phyloP scores from a whole-genome alignment of 2,888 invertebrate species.

The Thelaira solivaga region DNA sequence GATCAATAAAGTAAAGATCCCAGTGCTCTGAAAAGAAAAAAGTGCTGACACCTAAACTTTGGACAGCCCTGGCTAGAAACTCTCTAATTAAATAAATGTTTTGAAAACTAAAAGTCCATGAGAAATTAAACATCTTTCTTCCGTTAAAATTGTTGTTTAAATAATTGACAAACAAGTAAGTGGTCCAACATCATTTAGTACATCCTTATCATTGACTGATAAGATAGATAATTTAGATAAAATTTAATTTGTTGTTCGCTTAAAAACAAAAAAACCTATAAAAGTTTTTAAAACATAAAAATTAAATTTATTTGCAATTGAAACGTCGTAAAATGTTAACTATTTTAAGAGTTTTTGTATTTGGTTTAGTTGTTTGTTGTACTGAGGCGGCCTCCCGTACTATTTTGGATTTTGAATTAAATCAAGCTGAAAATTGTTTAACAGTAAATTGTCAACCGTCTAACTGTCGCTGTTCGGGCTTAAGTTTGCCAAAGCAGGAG shows the following conservation, averaged over 20 bases:
- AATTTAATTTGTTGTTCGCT: not conserved
- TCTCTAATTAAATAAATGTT: too few species aligned
- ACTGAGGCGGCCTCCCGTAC: conserved; percentile 6
- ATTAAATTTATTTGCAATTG: not conserved
- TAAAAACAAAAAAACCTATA: conserved; percentile 20
- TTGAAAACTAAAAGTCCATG: too few species aligned
- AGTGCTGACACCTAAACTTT: too few species aligned
- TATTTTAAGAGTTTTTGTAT: not conserved
- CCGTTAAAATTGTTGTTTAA: not conserved
- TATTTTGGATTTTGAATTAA: conserved; percentile 39
- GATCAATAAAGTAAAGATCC: too few species aligned
- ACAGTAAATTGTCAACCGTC: conserved; percentile 62
- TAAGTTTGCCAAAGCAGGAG: conserved; percentile 66
- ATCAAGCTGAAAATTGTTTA: conserved; percentile 47
- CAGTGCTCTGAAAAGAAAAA: too few species aligned
- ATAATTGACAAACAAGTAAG: conserved; percentile 2
- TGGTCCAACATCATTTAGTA: too few species aligned
- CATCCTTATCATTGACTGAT: not conserved
- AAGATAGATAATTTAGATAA: conserved; percentile 44
- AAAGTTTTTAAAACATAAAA: not conserved
- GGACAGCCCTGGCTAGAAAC: too few species aligned
- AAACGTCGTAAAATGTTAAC: conserved; percentile 3
- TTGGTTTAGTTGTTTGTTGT: not conserved
- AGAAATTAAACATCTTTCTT: not conserved
- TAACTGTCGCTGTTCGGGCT: conserved; percentile 73